Evolutionary conservation across 2,888 invertebrate species (phyloP), one percentile per base, ranked within the genome.

Genomic region (Sinhomidia bicolor): DNA sequence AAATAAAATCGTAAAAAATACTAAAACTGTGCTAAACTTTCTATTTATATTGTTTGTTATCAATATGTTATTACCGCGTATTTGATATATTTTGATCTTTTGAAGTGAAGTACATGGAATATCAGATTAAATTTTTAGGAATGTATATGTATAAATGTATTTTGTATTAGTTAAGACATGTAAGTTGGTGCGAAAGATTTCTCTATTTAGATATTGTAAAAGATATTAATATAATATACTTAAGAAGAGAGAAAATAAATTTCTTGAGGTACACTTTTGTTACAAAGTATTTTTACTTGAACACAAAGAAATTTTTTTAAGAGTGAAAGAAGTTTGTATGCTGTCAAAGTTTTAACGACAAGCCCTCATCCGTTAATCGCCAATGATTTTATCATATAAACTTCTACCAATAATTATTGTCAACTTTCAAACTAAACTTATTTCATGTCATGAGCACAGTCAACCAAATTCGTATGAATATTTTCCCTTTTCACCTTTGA

Each of bases 101-200:
- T n/a, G n/a, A n/a, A n/a, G n/a, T 78, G 36, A 74, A 9, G 74
- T n/a, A 47, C 44, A 14, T 36, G 5, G 47, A 41, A 23, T 74
- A 23, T 20, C 9, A 74, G 74, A 23, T 44, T 20, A 17, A 71
- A 41, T 71, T 71, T 71, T 71, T 41, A 71, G 71, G 71, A 41
- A 71, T 71, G 41, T 71, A 36, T 71, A 23, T 71, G 41, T 41
- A 71, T 71, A 20, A 62, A 17, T 71, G 41, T 71, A 41, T 71
- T 71, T 71, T 71, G 7, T 71, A 71, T 41, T 71, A 71, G 41
- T 78, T 78, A 78, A 78, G 54, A 32, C 78, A 54, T 78, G 78
- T 54, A 54, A 54, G 78, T 78, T 80, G 80, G 80, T 80, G 80
- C 80, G 62, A 60, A 80, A 57, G 80, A 60, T 60, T 60, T 41